These are phyloP conservation scores for Polydrusus pterygomalis DNA, from an alignment of 2,888 invertebrate genomes.

Conservation along the genomic window DNA sequence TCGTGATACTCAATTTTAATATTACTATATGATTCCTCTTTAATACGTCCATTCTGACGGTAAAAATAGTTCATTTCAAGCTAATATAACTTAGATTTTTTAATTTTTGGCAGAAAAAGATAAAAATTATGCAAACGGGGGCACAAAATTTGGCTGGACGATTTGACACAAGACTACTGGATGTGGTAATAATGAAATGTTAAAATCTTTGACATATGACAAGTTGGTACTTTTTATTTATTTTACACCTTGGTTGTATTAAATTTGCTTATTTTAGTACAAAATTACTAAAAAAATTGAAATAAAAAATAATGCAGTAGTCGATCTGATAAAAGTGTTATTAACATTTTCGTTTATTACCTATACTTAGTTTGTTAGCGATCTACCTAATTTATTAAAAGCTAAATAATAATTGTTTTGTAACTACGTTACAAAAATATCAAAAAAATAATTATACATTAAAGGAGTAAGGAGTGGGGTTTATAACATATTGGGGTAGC, in stretches of 20 bases:
- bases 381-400: too few species aligned
- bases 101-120: neutral
- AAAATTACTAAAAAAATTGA: neutral
- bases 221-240: constrained; percentile 1
- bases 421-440: too few species aligned
- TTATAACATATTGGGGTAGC: too few species aligned
- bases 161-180: constrained; percentile 25
- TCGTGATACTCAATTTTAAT: constrained; percentile 62
- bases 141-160: constrained; percentile 10
- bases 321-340: too few species aligned
- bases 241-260: neutral
- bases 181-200: constrained; percentile 25
- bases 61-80: constrained; percentile 39
- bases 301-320: neutral
- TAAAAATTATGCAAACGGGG: constrained; percentile 23
- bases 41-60: constrained; percentile 25
- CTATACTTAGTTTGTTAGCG: too few species aligned
- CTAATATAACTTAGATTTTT: constrained; percentile 9
- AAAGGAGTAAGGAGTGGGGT: too few species aligned
- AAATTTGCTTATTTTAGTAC: neutral
- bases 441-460: too few species aligned
- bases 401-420: too few species aligned
- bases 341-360: too few species aligned
- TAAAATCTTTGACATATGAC: constrained; percentile 9
- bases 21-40: constrained; percentile 41